Evolutionary conservation across 1,140 invertebrate species (phyloP), one percentile per base, ranked within the genome.

Genomic region (Chrysoperla carnea): DNA sequence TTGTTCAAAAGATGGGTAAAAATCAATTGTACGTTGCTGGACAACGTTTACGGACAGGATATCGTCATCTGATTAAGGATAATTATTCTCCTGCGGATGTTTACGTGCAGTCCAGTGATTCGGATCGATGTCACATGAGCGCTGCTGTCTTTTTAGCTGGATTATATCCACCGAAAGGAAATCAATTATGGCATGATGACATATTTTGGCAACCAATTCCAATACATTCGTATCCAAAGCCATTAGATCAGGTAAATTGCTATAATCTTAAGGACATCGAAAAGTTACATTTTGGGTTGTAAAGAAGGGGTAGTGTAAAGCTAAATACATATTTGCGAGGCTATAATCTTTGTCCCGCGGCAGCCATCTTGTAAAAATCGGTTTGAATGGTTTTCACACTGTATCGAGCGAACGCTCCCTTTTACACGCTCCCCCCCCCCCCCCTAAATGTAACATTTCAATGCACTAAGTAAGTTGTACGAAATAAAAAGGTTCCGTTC

Each of bases 171-270:
- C 86, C 88, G 1, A 57, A 59, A 15, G 61, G 69, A 6, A 61
- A 72, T 17, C 76, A 85, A 53, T 64, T 73, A 44, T 89, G 88
- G 73, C 71, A 85, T 52, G 56, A 67, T 0, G 62, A 75, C 37
- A 62, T 94, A 36, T 52, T 61, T 1, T 95, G 90, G 90, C 83
- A 86, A 51, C 90, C 90, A 0, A 77, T 94, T 51, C 84, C 89
- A 1, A 75, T 94, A 11, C 81, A 87, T 59, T 77, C 80, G 6
- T 59, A 75, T 35, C 76, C 82, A 0, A 70, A 67, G 39, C 47
- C 67, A 15, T 50, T 74, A 31, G 84, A 88, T 58, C 74, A 75
- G 57, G 83, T 87, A 68, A 63, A 60, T 63, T 45, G 35, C 39
- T 45, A 31, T 41, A 9, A 28, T 41, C 43, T 29, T 40, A 39